These are phyloP conservation scores for Odontomachus brunneus DNA, from an alignment of 1,140 invertebrate species.

Conservation along the genomic window DNA sequence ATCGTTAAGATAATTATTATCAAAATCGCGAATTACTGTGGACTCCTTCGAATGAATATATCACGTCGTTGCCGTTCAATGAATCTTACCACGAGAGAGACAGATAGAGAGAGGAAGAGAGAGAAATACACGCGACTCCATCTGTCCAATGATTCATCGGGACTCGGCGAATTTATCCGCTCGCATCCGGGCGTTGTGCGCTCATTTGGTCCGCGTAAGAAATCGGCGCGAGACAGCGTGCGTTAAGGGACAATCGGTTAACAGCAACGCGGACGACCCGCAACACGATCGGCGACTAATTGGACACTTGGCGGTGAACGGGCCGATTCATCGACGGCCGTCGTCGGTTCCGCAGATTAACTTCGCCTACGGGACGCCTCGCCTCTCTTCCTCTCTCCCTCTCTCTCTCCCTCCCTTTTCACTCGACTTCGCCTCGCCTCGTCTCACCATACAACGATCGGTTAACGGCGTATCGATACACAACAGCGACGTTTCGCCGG, in stretches of 20 bases:
- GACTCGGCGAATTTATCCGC: neutral
- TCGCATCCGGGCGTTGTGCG: neutral
- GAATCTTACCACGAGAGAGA: neutral
- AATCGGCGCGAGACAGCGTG: slow-evolving; percentile 42
- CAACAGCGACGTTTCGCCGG: slow-evolving; percentile 58
- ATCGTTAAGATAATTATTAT: slow-evolving; percentile 10
- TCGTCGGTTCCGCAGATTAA: slow-evolving; percentile 68
- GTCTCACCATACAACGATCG: slow-evolving; percentile 56
- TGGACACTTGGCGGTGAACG: slow-evolving; percentile 52
- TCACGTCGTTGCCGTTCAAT: neutral
- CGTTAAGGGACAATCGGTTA: slow-evolving; percentile 63
- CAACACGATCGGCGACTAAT: slow-evolving; percentile 65
- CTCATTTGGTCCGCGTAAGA: slow-evolving; percentile 14
- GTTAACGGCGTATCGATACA: slow-evolving; percentile 62
- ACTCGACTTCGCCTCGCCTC: neutral
- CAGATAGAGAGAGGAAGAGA: no score
- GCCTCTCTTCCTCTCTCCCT: neutral
- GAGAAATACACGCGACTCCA: neutral
- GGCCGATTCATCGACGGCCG: slow-evolving; percentile 51
- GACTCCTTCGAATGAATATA: slow-evolving; percentile 15
- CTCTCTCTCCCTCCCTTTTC: no score
- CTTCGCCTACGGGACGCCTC: slow-evolving; percentile 61
- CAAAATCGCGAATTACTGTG: neutral
- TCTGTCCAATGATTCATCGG: slow-evolving; percentile 40
- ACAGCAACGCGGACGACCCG: slow-evolving; percentile 52